Conservation (phyloP, 2,797 vertebrate species). For the Tangara arthus region DNA sequence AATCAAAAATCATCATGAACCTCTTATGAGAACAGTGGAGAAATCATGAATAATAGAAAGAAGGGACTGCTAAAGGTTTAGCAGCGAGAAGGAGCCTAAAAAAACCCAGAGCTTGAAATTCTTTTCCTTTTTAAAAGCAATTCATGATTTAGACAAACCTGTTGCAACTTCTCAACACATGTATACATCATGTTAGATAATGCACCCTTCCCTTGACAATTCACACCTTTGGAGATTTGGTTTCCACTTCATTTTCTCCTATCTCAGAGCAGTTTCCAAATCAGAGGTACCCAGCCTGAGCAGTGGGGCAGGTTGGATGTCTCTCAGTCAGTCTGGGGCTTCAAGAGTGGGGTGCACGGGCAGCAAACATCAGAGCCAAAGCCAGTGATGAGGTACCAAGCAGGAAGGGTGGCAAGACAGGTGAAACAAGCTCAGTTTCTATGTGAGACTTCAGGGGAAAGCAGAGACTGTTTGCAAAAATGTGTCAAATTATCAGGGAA, state of each 20-base stretch:
- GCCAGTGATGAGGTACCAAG: neutral
- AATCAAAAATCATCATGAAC: slow-evolving; percentile 2
- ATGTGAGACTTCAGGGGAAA: neutral
- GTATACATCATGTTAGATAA: neutral
- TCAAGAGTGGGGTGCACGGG: rapidly evolving
- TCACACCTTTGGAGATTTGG: neutral
- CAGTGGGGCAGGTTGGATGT: neutral
- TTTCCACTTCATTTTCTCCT: neutral
- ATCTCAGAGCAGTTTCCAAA: neutral
- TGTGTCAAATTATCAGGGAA: rapidly evolving
- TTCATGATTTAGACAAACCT: neutral
- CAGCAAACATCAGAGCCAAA: neutral
- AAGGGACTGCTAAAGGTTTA: neutral
- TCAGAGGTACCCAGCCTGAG: neutral
- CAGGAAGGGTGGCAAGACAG: neutral
- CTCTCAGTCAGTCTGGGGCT: neutral
- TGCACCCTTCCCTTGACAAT: neutral
- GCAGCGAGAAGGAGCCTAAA: neutral
- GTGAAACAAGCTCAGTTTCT: neutral
- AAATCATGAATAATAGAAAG: neutral
- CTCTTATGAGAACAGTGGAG: neutral
- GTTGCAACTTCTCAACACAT: neutral
- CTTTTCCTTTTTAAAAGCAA: neutral
- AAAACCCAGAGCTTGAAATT: neutral
- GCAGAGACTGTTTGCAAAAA: neutral